Evolutionary conservation across 2,888 invertebrate genomes (phyloP).

Genomic region (Agonopterix subpropinquella): DNA sequence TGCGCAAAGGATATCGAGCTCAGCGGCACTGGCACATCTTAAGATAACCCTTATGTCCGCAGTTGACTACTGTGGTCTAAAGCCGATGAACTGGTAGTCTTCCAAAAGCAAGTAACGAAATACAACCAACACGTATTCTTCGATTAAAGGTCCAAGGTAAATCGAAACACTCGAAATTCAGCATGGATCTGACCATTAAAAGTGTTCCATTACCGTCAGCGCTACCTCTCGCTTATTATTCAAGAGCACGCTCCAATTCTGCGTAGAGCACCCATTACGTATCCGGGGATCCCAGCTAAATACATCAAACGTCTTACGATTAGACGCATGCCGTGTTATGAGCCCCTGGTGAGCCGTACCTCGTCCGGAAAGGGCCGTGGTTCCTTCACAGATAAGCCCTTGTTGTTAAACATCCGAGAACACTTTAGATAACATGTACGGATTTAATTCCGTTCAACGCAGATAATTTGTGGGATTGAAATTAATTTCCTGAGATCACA

Average conservation of each 20-base stretch:
- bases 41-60: no score
- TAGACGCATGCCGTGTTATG: constrained; percentile 24
- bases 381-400: background rate
- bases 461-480: background rate
- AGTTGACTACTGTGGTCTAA: no score
- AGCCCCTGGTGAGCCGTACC: constrained; percentile 13
- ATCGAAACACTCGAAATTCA: background rate
- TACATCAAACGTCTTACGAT: constrained; percentile 29
- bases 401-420: constrained; percentile 1
- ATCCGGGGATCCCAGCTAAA: constrained; percentile 17
- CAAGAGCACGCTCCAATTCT: constrained; percentile 14
- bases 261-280: constrained; percentile 7
- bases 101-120: no score
- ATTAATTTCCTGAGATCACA: no score
- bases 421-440: background rate
- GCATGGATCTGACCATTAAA: background rate
- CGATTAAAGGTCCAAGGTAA: no score
- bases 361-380: no score
- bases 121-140: no score
- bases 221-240: constrained; percentile 12
- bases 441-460: background rate
- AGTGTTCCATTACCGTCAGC: background rate
- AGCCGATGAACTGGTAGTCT: no score
- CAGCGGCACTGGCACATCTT: no score
- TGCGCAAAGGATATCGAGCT: no score